These are phyloP conservation scores for Xanthostigma xanthostigma DNA, from an alignment of 2,888 invertebrate species.

Conservation along the genomic window DNA sequence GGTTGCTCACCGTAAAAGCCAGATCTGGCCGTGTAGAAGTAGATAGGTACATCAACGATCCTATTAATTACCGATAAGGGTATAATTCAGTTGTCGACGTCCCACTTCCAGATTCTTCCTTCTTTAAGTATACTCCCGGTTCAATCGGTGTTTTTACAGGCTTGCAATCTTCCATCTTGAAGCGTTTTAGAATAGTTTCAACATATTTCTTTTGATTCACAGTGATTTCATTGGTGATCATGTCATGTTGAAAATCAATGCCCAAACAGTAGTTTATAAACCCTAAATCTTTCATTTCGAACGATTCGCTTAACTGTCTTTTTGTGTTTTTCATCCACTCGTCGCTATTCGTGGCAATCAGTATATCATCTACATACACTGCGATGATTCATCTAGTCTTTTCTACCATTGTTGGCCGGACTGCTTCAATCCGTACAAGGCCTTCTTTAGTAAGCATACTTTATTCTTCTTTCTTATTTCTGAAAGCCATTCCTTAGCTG, in stretches of 20 bases:
- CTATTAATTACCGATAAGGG: too few species aligned
- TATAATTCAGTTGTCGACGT: too few species aligned
- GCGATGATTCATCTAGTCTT: background rate
- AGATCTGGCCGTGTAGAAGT: background rate
- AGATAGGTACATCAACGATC: background rate
- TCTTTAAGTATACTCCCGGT: too few species aligned
- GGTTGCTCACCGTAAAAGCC: background rate
- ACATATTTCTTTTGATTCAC: background rate
- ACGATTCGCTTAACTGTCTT: background rate
- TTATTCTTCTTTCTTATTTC: too few species aligned
- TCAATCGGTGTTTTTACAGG: background rate
- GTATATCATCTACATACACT: background rate
- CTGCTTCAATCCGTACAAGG: background rate
- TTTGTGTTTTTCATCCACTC: background rate
- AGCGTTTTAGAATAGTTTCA: background rate
- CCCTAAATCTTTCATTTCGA: background rate
- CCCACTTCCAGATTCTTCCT: background rate
- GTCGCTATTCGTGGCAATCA: too few species aligned
- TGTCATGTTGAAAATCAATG: background rate
- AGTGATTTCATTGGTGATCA: background rate
- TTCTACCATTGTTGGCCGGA: background rate
- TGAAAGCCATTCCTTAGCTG: too few species aligned
- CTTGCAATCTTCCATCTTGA: background rate
- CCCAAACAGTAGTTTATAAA: background rate
- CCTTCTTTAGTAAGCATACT: too few species aligned